Percentiles rank a stretch among this genome's conserved stretches.
Evolutionary conservation across 2,888 invertebrate species (phyloP).

Genomic region (Thera obeliscata): DNA sequence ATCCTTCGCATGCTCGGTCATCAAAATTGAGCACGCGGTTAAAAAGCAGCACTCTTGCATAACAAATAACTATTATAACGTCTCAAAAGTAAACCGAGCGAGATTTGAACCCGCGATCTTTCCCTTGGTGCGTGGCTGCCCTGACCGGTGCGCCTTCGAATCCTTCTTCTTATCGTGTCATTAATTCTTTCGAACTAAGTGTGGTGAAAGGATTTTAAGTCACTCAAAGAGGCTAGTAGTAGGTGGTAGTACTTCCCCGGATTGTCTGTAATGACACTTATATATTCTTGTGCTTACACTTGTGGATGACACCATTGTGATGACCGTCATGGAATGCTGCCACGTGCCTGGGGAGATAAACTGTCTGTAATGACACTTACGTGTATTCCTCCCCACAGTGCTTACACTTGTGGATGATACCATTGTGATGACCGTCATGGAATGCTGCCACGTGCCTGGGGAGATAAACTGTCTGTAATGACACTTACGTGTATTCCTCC

Average conservation of each 20-base stretch:
- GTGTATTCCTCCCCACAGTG: constrained; percentile 71
- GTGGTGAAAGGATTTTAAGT: too few relatives aligned
- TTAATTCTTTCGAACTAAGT: too few relatives aligned
- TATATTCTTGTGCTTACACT: constrained; percentile 68
- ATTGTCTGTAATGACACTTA: not conserved
- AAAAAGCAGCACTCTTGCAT: too few relatives aligned
- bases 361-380: constrained; percentile 47
- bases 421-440: constrained; percentile 73
- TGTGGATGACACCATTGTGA: constrained; percentile 66
- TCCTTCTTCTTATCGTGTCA: too few relatives aligned
- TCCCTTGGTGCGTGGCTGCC: too few relatives aligned
- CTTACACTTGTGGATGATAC: constrained; percentile 63
- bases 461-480: not conserved
- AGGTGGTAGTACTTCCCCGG: not conserved
- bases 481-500: constrained; percentile 68
- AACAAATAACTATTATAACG: too few relatives aligned
- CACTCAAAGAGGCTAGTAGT: too few relatives aligned
- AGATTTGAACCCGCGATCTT: too few relatives aligned
- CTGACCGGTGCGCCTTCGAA: too few relatives aligned
- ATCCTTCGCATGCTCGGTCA: too few relatives aligned
- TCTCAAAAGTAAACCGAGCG: too few relatives aligned
- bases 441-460: constrained; percentile 65
- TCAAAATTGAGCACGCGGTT: too few relatives aligned
- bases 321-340: constrained; percentile 70
- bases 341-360: constrained; percentile 55